Conservation (phyloP, 2,797 vertebrate species). For the Nannoperca obscura region DNA sequence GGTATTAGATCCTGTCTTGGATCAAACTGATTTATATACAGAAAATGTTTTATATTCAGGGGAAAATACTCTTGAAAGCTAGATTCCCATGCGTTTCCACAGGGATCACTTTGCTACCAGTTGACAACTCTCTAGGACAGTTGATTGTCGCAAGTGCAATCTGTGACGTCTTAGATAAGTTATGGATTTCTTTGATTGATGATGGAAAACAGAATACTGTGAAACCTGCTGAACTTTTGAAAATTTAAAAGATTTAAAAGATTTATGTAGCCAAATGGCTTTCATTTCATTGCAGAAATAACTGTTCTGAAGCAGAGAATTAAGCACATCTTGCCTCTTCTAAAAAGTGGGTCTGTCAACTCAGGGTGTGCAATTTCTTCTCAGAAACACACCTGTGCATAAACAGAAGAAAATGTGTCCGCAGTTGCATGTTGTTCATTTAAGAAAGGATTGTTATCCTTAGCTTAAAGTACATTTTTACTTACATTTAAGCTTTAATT, state of each 20-base stretch:
- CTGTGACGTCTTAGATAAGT: not conserved
- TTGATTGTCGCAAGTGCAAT: not conserved
- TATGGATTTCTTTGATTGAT: not conserved
- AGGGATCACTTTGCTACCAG: constrained; percentile 2
- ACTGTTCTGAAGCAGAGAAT: not conserved
- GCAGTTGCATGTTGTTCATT: not conserved
- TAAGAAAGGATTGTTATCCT: not conserved
- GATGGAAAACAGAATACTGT: not conserved
- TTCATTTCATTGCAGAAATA: not conserved
- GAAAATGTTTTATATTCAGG: constrained; percentile 4
- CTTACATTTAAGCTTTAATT: not conserved
- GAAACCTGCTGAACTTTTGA: not conserved
- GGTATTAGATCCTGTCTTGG: not conserved
- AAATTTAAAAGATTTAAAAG: no score
- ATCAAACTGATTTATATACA: constrained; percentile 28
- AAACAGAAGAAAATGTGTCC: constrained; percentile 1
- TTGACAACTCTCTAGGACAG: not conserved
- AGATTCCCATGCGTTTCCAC: not conserved
- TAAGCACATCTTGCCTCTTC: not conserved
- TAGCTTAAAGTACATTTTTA: not conserved
- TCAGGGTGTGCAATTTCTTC: no score
- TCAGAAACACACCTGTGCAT: constrained; percentile 18
- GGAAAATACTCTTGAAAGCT: not conserved
- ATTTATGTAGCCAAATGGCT: not conserved
- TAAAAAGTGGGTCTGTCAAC: not conserved